Evolutionary conservation across 2,888 invertebrate genomes (phyloP), one percentile per base, ranked within the genome.

Genomic region (Glyphotaelius pellucidus): DNA sequence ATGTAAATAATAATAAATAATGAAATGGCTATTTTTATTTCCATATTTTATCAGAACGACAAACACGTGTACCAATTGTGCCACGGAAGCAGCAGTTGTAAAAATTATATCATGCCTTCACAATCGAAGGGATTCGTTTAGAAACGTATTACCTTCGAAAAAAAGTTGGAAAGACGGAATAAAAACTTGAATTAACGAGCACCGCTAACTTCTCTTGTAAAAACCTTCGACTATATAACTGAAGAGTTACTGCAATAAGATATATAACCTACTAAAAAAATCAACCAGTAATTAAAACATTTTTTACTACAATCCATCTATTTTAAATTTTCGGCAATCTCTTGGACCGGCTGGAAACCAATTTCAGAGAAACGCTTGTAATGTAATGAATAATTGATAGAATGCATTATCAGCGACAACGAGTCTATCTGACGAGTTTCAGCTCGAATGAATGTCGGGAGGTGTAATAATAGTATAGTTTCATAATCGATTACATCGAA

Each of bases 401-500:
- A 42, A 42, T 42, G 42, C 42, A 12, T 42, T 42, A 0, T 42
- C 12, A 42, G 11, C 42, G 42, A 42, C 11, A 42, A 42, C 12
- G 11, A 42, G 42, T 42, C 1, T 12, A 42, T 42, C 42, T 42
- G 42, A 11, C 42, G 42, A 42, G 42, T 42, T 42, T 42, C 12
- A 42, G 42, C 42, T 42, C 12, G 1, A 42, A 12, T 12, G 11
- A 12, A 42, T 42, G 12, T 2, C 42, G 42, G 42, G 1, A 9
- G 9, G 42, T 42, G 67, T 9, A 67, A 67, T 67, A 67, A 67
- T 67, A 67, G 12, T 25, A n/a, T 89, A 84, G 88, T 81, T 83
- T 52, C 32, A 30, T 83, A 91, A 91, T 91, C 89, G 89, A 90
- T 86, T 90, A 89, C 89, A 38, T 89, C 42, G 67, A 32, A 14